phyloP scores from a whole-genome alignment of 1,140 invertebrate species.

The Aphelinus atriplicis region DNA sequence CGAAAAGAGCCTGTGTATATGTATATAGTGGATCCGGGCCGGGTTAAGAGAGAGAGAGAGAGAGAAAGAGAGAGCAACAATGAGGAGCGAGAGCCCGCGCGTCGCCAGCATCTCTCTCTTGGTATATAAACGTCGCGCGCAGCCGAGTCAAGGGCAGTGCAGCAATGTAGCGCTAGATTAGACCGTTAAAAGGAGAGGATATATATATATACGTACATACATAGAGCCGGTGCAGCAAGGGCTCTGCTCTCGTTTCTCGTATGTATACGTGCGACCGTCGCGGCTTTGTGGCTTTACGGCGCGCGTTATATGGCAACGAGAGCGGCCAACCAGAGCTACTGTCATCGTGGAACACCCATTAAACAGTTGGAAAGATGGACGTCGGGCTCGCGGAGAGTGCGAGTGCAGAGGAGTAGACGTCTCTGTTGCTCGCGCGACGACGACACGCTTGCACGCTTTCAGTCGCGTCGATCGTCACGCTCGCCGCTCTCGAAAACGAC shows the following conservation, averaged over 20 bases:
- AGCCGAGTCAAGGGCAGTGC: slow-evolving; percentile 33
- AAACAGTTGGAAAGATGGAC: too few relatives aligned
- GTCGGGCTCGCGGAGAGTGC: too few relatives aligned
- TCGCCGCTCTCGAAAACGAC: too few relatives aligned
- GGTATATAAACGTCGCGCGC: slow-evolving; percentile 25
- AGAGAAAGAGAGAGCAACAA: slow-evolving; percentile 16
- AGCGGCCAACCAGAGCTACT: slow-evolving; percentile 41
- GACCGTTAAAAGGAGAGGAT: slow-evolving; percentile 46
- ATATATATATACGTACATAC: slow-evolving; percentile 7
- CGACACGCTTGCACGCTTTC: too few relatives aligned
- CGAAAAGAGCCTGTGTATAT: slow-evolving; percentile 9
- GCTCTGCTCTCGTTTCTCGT: slow-evolving; percentile 20
- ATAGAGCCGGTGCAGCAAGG: neutral
- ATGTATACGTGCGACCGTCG: neutral
- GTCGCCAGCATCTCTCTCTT: too few relatives aligned
- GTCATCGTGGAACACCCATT: too few relatives aligned
- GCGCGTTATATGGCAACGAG: slow-evolving; percentile 48
- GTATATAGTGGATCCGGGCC: too few relatives aligned
- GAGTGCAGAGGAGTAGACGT: too few relatives aligned
- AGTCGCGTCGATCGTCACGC: too few relatives aligned
- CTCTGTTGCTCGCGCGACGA: too few relatives aligned
- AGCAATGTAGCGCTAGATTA: slow-evolving; percentile 43
- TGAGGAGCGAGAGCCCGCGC: neutral
- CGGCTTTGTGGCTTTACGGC: slow-evolving; percentile 49
- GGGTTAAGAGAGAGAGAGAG: too few relatives aligned